Evolutionary conservation across 2,888 invertebrate species (phyloP).

Genomic region (Psylliodes chrysocephalus): DNA sequence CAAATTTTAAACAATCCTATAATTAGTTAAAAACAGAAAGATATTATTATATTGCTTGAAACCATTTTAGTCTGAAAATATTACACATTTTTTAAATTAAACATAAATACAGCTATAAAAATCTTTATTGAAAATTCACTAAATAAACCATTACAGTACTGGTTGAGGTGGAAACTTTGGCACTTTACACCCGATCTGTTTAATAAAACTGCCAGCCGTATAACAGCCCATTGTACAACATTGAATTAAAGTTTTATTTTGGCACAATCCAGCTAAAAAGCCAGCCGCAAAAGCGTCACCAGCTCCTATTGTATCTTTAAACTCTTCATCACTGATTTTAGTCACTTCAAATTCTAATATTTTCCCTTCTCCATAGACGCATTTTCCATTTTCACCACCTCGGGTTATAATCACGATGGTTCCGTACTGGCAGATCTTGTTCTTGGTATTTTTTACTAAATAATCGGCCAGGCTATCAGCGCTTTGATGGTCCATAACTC

Average conservation of each 20-base stretch:
- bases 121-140: too few species aligned
- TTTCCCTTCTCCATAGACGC: slow-evolving; percentile 56
- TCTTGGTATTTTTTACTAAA: slow-evolving; percentile 12
- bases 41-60: too few species aligned
- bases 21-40: too few species aligned
- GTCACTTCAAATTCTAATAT: slow-evolving; percentile 58
- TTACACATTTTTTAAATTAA: too few species aligned
- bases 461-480: neutral
- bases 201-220: slow-evolving; percentile 65
- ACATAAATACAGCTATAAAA: too few species aligned
- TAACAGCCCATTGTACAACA: slow-evolving; percentile 65
- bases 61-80: too few species aligned
- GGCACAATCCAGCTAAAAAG: slow-evolving; percentile 66
- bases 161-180: slow-evolving; percentile 51
- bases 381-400: slow-evolving; percentile 68
- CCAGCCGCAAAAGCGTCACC: slow-evolving; percentile 72
- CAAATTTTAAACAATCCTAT: too few species aligned
- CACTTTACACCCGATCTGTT: slow-evolving; percentile 65
- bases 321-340: slow-evolving; percentile 57
- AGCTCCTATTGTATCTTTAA: slow-evolving; percentile 70
- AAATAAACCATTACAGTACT: neutral
- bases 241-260: slow-evolving; percentile 59
- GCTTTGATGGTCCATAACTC: slow-evolving; percentile 45
- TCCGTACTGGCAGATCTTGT: slow-evolving; percentile 46
- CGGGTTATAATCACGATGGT: slow-evolving; percentile 74